Evolutionary conservation across 1,140 invertebrate species (phyloP).

Genomic region (Euura lappo): DNA sequence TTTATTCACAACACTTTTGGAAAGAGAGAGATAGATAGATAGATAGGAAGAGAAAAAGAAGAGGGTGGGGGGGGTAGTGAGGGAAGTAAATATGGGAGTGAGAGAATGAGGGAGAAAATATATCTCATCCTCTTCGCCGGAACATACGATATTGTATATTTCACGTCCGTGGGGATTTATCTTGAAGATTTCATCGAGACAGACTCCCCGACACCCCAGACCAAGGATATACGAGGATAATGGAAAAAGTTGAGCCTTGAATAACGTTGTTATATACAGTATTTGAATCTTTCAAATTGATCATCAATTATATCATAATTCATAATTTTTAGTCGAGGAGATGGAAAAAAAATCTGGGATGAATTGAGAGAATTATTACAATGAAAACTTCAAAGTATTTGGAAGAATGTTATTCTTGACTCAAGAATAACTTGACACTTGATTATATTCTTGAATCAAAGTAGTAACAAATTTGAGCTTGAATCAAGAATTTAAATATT

Average conservation of each 20-base stretch:
- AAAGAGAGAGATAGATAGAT: constrained; percentile 8
- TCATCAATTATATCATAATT: too few relatives aligned
- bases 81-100: constrained; percentile 12
- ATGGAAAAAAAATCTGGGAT: too few relatives aligned
- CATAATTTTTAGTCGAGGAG: too few relatives aligned
- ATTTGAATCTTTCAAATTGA: too few relatives aligned
- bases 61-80: constrained; percentile 8
- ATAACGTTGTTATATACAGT: background rate
- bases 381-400: too few relatives aligned
- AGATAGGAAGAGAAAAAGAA: constrained; percentile 6
- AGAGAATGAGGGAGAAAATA: constrained; percentile 10
- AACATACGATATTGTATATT: background rate
- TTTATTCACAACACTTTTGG: constrained; percentile 44
- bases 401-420: too few relatives aligned
- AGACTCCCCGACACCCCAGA: background rate
- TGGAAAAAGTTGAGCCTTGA: background rate
- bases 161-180: too few relatives aligned
- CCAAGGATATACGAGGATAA: background rate
- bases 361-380: too few relatives aligned
- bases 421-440: too few relatives aligned
- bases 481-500: too few relatives aligned
- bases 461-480: too few relatives aligned
- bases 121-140: background rate
- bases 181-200: background rate
- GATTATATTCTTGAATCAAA: too few relatives aligned